Conservation (phyloP, 2,888 invertebrate species). For the Augochlorella aurata region DNA sequence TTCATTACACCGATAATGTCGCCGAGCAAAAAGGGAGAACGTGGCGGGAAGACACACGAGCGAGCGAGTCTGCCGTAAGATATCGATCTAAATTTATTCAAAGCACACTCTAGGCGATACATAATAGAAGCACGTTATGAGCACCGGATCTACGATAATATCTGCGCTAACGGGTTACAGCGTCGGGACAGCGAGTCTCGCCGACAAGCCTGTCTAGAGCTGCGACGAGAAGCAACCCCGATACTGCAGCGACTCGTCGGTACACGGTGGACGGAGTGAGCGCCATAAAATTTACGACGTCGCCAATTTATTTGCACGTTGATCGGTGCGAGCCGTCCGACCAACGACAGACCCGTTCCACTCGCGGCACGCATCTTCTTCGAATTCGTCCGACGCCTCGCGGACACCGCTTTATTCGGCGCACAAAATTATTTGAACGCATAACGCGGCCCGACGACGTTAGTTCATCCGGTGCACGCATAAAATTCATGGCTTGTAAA, state of each 20-base stretch:
- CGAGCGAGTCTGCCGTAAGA: not conserved
- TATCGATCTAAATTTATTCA: constrained; percentile 56
- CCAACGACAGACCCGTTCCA: too few relatives aligned
- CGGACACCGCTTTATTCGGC: too few relatives aligned
- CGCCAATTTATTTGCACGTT: not conserved
- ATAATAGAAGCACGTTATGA: constrained; percentile 26
- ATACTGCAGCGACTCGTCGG: not conserved
- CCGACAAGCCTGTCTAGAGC: not conserved
- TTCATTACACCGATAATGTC: constrained; percentile 56
- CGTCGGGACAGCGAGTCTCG: not conserved
- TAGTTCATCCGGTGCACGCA: too few relatives aligned
- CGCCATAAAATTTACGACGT: not conserved
- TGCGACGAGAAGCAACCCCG: not conserved
- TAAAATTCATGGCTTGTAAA: too few relatives aligned
- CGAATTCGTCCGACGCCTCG: too few relatives aligned
- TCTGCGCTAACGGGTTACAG: constrained; percentile 2
- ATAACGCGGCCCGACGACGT: too few relatives aligned
- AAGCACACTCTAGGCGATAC: constrained; percentile 25
- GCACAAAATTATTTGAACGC: too few relatives aligned
- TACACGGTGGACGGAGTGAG: not conserved
- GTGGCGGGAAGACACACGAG: constrained; percentile 1
- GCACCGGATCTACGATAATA: constrained; percentile 28
- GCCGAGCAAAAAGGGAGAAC: constrained; percentile 1
- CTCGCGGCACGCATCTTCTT: too few relatives aligned
- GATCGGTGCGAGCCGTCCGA: too few relatives aligned